A percentile compares a stretch with the other conserved stretches of the same genome.
Evolutionary conservation across 1,140 invertebrate genomes (phyloP).

Genomic region (Episyrphus balteatus): DNA sequence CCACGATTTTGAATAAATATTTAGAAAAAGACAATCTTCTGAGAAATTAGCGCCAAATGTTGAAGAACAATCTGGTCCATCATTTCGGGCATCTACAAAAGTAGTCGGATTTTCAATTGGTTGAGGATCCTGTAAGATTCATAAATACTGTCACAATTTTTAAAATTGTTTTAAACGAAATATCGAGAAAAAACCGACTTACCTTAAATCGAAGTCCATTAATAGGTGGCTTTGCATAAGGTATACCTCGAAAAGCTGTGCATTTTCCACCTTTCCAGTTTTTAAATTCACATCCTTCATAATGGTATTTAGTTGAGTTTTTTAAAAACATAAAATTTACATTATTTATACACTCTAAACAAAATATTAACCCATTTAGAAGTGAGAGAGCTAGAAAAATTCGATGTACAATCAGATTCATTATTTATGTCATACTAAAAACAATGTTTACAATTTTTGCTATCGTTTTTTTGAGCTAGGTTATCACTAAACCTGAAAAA

Average conservation of each 20-base stretch:
- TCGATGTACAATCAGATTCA: too few relatives aligned
- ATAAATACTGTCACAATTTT: not conserved
- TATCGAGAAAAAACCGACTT: not conserved
- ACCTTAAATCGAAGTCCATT: conserved; percentile 38
- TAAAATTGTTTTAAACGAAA: not conserved
- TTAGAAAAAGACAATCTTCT: conserved; percentile 56
- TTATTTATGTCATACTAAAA: too few relatives aligned
- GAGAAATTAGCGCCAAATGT: conserved; percentile 19
- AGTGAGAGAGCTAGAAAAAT: too few relatives aligned
- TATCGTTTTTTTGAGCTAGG: too few relatives aligned
- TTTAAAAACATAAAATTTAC: too few relatives aligned
- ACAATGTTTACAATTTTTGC: too few relatives aligned
- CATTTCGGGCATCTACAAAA: conserved; percentile 29
- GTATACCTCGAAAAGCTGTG: conserved; percentile 9
- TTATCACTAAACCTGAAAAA: too few relatives aligned
- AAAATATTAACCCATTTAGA: too few relatives aligned
- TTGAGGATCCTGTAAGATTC: conserved; percentile 7
- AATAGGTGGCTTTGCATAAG: conserved; percentile 33
- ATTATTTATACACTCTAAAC: too few relatives aligned
- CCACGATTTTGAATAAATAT: conserved; percentile 47
- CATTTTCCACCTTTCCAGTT: conserved; percentile 2
- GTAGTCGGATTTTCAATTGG: conserved; percentile 3
- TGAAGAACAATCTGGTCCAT: conserved; percentile 33
- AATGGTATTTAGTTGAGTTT: too few relatives aligned
- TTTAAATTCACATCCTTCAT: not conserved